Evolutionary conservation across 2,888 invertebrate species (phyloP).

Genomic region (Synanthedon formicaeformis): DNA sequence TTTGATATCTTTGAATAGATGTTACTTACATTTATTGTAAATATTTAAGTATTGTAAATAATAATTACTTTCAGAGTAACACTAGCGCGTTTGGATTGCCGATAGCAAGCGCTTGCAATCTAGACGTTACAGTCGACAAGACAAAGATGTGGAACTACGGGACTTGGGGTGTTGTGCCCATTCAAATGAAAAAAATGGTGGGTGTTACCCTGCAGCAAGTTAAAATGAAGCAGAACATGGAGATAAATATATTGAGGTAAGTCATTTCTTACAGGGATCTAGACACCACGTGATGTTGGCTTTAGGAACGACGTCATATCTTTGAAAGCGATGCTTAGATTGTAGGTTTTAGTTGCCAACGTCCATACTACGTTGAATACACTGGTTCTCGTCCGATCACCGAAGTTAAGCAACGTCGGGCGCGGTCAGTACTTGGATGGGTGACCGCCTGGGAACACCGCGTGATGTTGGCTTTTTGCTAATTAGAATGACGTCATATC

Average conservation of each 20-base stretch:
- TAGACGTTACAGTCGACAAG: conserved; percentile 38
- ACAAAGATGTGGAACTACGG: conserved; percentile 40
- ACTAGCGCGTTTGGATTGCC: conserved; percentile 51
- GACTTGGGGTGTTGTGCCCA: conserved; percentile 54
- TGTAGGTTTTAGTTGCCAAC: conserved; percentile 15
- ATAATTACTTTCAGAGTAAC: conserved; percentile 36
- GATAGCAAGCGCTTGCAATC: conserved; percentile 43
- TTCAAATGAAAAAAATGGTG: conserved; percentile 43
- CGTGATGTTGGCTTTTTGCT: conserved; percentile 17
- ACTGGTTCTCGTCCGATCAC: conserved; percentile 46
- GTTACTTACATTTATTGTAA: too few species aligned
- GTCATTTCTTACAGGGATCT: background rate
- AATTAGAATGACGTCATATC: background rate
- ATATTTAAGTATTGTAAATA: too few species aligned
- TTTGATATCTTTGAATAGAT: background rate
- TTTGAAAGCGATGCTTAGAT: too few species aligned
- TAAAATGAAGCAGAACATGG: conserved; percentile 41
- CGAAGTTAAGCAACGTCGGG: conserved; percentile 43
- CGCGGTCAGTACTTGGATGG: conserved; percentile 14
- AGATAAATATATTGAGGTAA: conserved; percentile 58
- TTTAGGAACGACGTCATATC: too few species aligned
- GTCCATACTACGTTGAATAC: conserved; percentile 46
- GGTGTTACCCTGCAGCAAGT: conserved; percentile 45
- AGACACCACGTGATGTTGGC: conserved; percentile 13
- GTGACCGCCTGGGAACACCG: conserved; percentile 20